Percentiles rank a stretch among this genome's conserved stretches.
These are phyloP conservation scores for Strigamia transsilvanica DNA, from an alignment of 2,888 invertebrate genomes.

Conservation along the genomic window DNA sequence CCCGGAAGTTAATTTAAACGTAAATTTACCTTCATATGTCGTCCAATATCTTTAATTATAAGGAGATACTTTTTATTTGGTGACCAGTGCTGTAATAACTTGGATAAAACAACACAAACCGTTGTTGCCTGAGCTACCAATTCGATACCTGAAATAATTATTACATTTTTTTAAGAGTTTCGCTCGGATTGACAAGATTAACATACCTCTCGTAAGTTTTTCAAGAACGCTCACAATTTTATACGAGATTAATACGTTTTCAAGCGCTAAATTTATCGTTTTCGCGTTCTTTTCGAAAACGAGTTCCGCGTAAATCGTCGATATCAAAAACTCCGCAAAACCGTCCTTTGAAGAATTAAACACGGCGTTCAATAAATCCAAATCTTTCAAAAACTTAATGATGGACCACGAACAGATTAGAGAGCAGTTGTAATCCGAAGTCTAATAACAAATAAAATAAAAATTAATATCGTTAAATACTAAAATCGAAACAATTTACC, in stretches of 20 bases:
- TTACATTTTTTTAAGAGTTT: neutral
- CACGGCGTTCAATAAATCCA: neutral
- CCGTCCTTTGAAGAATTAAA: neutral
- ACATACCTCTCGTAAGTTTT: neutral
- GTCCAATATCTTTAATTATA: neutral
- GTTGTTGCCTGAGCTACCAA: neutral
- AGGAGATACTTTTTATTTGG: constrained; percentile 10
- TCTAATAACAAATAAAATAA: neutral
- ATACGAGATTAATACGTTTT: neutral
- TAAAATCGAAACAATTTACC: neutral
- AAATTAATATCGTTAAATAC: neutral
- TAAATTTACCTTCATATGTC: constrained; percentile 17
- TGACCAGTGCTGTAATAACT: neutral
- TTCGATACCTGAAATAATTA: neutral
- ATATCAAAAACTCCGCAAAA: constrained; percentile 8
- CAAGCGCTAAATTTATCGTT: neutral
- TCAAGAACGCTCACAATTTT: neutral
- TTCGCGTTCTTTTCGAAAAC: neutral
- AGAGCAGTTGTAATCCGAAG: neutral
- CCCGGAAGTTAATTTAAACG: too few relatives aligned
- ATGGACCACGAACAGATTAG: neutral
- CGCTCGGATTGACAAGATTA: neutral
- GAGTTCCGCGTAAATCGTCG: neutral
- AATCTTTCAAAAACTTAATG: constrained; percentile 4
- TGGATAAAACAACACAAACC: neutral